These are phyloP conservation scores for Solea solea DNA, from an alignment of 2,113 vertebrate genomes.

Conservation along the genomic window DNA sequence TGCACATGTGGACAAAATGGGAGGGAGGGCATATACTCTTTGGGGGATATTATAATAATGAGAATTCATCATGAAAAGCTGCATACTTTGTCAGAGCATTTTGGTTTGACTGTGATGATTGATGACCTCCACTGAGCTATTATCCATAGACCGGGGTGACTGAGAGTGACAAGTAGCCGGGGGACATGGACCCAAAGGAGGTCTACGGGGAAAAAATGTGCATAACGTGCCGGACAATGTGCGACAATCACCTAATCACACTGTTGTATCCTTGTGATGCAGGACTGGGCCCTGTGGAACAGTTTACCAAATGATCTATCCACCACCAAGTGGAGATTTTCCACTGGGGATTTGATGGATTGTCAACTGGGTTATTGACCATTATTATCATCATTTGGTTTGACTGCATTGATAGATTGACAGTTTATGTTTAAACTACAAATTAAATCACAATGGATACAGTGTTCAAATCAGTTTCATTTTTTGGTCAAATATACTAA, in stretches of 20 bases:
- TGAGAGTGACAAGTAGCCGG: slow-evolving; percentile 13
- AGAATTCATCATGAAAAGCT: slow-evolving; percentile 13
- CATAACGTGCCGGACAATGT: not conserved
- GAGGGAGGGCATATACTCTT: not conserved
- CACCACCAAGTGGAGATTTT: not conserved
- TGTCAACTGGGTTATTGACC: not conserved
- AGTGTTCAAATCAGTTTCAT: too few relatives aligned
- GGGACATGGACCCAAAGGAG: slow-evolving; percentile 17
- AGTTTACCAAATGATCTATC: slow-evolving; percentile 2
- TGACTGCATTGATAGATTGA: not conserved
- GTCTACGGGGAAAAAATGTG: slow-evolving; percentile 27
- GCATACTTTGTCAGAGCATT: not conserved
- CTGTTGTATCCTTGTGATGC: slow-evolving; percentile 5
- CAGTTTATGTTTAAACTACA: not conserved
- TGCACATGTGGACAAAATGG: not conserved
- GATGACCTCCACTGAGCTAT: slow-evolving; percentile 33
- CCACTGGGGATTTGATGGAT: too few relatives aligned
- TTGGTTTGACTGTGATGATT: slow-evolving; percentile 38
- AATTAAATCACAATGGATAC: too few relatives aligned
- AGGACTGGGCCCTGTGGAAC: not conserved
- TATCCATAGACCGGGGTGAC: slow-evolving; percentile 8
- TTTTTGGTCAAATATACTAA: too few relatives aligned
- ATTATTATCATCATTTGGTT: not conserved
- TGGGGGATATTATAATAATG: not conserved
- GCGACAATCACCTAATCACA: slow-evolving; percentile 29